These are phyloP conservation scores for Tragelaphus buxtoni DNA, from an alignment of 2,113 vertebrate species.

Conservation along the genomic window DNA sequence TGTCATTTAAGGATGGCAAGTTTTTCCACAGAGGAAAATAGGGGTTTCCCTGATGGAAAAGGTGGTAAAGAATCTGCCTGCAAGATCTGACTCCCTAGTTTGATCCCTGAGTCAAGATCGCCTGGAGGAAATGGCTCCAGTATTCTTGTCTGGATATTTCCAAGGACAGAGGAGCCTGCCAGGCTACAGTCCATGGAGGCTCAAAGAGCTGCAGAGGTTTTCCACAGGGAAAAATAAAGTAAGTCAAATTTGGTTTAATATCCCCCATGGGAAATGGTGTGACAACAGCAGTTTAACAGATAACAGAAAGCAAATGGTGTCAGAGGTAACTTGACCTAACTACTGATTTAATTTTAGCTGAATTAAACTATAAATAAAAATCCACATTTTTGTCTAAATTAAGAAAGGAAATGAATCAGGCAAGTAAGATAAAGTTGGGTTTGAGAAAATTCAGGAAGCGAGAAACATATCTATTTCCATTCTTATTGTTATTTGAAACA, in stretches of 20 bases:
- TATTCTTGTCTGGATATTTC: neutral
- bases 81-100: neutral
- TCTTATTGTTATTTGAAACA: constrained; percentile 67
- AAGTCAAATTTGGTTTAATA: neutral
- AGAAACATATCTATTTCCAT: constrained; percentile 54
- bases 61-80: neutral
- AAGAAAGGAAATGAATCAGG: constrained; percentile 55
- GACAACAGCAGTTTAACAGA: neutral
- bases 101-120: neutral
- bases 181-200: neutral
- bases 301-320: neutral
- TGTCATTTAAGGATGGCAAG: neutral
- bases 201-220: neutral
- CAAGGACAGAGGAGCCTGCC: neutral
- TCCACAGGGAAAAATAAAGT: neutral
- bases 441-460: constrained; percentile 33
- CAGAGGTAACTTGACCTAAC: neutral
- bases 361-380: constrained; percentile 54
- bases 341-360: constrained; percentile 55
- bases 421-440: constrained; percentile 56
- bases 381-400: constrained; percentile 48
- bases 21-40: neutral
- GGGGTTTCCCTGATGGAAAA: neutral
- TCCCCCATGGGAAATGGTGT: neutral
- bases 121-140: neutral